Conservation (phyloP, 2,797 vertebrate species). For the Onychomys leucogaster region DNA sequence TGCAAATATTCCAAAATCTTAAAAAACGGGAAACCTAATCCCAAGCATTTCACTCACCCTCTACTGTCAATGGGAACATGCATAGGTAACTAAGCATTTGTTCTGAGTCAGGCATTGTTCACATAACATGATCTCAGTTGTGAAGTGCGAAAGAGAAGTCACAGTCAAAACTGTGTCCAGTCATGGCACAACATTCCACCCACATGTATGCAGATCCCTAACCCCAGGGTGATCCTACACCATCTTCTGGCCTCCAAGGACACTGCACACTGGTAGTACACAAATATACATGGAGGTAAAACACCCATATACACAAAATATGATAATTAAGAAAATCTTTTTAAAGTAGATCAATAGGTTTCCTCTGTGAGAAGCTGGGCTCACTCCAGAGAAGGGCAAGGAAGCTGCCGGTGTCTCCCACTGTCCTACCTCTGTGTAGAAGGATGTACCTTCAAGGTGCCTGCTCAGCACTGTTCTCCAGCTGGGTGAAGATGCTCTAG, state of each 20-base stretch:
- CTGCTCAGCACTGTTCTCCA: neutral
- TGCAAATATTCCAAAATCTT: neutral
- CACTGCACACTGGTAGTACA: neutral
- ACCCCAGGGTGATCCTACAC: too few species aligned
- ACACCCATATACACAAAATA: neutral
- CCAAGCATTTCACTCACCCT: neutral
- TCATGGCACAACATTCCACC: too few species aligned
- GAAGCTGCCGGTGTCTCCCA: neutral
- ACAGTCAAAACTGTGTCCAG: neutral
- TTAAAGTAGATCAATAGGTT: neutral
- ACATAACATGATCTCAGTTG: neutral
- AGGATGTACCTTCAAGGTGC: neutral
- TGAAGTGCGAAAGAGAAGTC: neutral
- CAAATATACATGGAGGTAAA: neutral
- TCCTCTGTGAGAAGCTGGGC: neutral
- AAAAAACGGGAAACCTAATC: neutral
- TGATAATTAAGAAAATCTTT: neutral
- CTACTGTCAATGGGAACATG: neutral
- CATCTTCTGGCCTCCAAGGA: neutral
- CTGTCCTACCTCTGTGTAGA: neutral
- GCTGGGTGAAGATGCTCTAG: neutral
- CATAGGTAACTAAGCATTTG: neutral
- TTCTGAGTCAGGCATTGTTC: neutral
- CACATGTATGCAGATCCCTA: neutral
- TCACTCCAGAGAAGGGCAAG: neutral